These are phyloP conservation scores for Melanotaenia parkinsoni DNA, from an alignment of 2,797 vertebrate species.

Conservation along the genomic window DNA sequence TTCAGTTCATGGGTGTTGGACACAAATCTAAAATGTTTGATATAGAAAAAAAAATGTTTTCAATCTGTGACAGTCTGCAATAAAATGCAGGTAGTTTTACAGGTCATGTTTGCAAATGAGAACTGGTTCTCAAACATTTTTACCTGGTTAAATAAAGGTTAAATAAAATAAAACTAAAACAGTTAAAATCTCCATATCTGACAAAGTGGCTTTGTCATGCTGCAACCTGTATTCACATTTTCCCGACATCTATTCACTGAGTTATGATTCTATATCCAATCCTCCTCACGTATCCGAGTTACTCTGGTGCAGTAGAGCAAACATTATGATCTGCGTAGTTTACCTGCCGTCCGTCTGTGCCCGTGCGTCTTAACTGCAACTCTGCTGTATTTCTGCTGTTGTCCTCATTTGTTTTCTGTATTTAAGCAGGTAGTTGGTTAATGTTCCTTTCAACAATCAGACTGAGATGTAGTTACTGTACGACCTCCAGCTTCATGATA, in stretches of 20 bases:
- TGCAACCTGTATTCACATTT: not conserved
- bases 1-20: not conserved
- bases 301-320: conserved; percentile 74
- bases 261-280: conserved; percentile 58
- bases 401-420: conserved; percentile 66
- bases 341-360: conserved; percentile 71
- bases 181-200: not conserved
- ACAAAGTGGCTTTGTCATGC: not conserved
- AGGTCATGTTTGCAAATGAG: too few relatives aligned
- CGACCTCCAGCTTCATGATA: conserved; percentile 38
- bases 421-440: conserved; percentile 64
- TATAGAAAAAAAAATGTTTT: too few relatives aligned
- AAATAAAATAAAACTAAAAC: too few relatives aligned
- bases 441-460: conserved; percentile 63
- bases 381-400: conserved; percentile 59
- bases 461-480: conserved; percentile 53
- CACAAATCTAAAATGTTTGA: not conserved
- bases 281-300: conserved; percentile 64
- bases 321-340: conserved; percentile 71
- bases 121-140: too few relatives aligned
- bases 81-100: not conserved
- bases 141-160: too few relatives aligned
- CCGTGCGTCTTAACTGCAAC: conserved; percentile 67
- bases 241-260: conserved; percentile 38
- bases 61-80: not conserved